phyloP scores from a whole-genome alignment of 2,797 vertebrate genomes.

The Clamator glandarius region DNA sequence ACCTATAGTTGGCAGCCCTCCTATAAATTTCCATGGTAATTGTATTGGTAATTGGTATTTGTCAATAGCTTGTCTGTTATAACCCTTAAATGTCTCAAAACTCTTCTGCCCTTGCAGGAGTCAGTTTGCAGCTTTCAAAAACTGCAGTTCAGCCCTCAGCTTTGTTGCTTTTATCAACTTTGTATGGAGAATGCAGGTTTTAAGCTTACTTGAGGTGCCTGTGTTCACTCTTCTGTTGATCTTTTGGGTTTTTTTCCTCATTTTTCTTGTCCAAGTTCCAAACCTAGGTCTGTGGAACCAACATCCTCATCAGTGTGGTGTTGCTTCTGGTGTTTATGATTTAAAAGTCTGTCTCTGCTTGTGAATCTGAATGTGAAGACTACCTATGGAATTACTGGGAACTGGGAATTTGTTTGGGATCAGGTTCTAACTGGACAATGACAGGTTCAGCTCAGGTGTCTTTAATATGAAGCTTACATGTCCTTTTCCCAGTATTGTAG shows the following conservation, averaged over 20 bases:
- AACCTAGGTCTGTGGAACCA: not conserved
- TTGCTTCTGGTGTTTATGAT: not conserved
- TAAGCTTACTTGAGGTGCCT: not conserved
- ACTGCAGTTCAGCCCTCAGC: not conserved
- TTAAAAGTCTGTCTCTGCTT: not conserved
- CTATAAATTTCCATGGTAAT: not conserved
- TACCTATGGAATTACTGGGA: fast-evolving
- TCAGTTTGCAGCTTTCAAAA: not conserved
- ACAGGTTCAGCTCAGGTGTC: not conserved
- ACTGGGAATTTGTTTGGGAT: not conserved
- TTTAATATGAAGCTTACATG: not conserved
- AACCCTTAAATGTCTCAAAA: not conserved
- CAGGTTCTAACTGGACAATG: not conserved
- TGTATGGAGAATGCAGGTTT: not conserved
- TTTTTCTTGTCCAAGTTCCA: not conserved
- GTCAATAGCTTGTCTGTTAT: not conserved
- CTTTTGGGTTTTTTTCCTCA: fast-evolving
- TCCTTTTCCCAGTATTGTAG: not conserved
- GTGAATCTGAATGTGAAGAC: not conserved
- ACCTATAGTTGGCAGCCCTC: not conserved
- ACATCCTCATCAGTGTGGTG: not conserved
- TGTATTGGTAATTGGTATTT: not conserved
- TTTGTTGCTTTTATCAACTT: not conserved
- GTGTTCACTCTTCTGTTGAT: not conserved
- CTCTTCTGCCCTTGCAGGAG: not conserved